phyloP scores from a whole-genome alignment of 1,140 invertebrate genomes.

The Lepidotrigona ventralis region DNA sequence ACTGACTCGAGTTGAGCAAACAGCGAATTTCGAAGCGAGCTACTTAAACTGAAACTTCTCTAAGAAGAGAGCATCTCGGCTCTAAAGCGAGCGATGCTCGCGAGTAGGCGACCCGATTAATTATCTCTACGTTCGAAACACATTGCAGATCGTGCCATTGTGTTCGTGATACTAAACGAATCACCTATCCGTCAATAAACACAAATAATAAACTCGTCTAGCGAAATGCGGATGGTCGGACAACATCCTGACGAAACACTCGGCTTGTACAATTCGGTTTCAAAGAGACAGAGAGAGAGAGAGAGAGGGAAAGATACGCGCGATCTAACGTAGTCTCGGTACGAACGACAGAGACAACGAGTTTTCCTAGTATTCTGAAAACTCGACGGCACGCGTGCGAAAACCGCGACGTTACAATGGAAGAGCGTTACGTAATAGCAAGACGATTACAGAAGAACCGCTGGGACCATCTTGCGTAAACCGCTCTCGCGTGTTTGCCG shows the following conservation, averaged over 20 bases:
- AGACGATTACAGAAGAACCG: slow-evolving; percentile 25
- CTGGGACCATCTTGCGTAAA: slow-evolving; percentile 35
- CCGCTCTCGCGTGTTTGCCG: background rate
- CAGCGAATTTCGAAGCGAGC: background rate
- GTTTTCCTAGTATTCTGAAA: background rate
- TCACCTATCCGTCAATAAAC: background rate
- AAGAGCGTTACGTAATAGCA: slow-evolving; percentile 26
- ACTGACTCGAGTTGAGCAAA: no score
- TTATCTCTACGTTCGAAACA: background rate
- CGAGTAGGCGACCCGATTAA: background rate
- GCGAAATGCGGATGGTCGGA: background rate
- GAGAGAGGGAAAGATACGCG: background rate
- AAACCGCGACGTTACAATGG: slow-evolving; percentile 25
- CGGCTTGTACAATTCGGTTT: background rate
- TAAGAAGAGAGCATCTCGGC: background rate
- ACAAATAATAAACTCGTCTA: background rate
- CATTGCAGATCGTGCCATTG: background rate
- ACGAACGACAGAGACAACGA: background rate
- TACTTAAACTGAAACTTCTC: no score
- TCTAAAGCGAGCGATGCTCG: background rate
- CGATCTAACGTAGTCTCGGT: background rate
- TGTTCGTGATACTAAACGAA: background rate
- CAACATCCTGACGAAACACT: background rate
- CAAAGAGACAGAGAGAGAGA: background rate
- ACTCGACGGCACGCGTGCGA: slow-evolving; percentile 20